Evolutionary conservation across 1,140 invertebrate species (phyloP).

Genomic region (Drosophila murphyi): DNA sequence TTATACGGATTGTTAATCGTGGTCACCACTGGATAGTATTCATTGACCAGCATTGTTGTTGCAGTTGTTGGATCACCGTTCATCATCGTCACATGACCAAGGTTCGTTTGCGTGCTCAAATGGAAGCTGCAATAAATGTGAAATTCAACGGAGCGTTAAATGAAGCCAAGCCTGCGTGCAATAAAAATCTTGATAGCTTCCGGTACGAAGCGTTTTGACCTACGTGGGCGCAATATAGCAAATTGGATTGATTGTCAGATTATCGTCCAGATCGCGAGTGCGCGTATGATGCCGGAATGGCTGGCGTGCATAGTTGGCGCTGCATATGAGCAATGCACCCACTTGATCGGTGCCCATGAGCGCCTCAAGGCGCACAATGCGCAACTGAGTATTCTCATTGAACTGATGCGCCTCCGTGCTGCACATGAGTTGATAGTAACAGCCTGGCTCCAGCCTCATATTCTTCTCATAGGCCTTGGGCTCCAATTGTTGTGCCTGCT

Average conservation of each 20-base stretch:
- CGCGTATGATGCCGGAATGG: conserved; percentile 78
- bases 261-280: conserved; percentile 79
- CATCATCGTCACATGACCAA: conserved; percentile 55
- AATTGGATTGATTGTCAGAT: conserved; percentile 75
- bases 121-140: conserved; percentile 72
- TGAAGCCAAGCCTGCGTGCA: conserved; percentile 33
- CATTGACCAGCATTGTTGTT: conserved; percentile 80
- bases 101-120: conserved; percentile 78
- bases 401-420: conserved; percentile 77
- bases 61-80: conserved; percentile 18
- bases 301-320: conserved; percentile 56
- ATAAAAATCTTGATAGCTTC: conserved; percentile 44
- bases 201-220: conserved; percentile 65
- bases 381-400: conserved; percentile 79
- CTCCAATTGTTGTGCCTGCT: conserved; percentile 6
- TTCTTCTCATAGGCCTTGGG: conserved; percentile 62
- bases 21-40: conserved; percentile 77
- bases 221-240: conserved; percentile 84
- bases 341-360: conserved; percentile 78
- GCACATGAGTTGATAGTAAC: conserved; percentile 74
- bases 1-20: conserved; percentile 79
- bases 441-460: conserved; percentile 70
- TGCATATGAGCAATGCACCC: conserved; percentile 66
- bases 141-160: conserved; percentile 52
- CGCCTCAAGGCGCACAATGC: conserved; percentile 72